A percentile compares a stretch with the other conserved stretches of the same genome.
These are phyloP conservation scores for Idaea biselata DNA, from an alignment of 2,888 invertebrate species.

Conservation along the genomic window DNA sequence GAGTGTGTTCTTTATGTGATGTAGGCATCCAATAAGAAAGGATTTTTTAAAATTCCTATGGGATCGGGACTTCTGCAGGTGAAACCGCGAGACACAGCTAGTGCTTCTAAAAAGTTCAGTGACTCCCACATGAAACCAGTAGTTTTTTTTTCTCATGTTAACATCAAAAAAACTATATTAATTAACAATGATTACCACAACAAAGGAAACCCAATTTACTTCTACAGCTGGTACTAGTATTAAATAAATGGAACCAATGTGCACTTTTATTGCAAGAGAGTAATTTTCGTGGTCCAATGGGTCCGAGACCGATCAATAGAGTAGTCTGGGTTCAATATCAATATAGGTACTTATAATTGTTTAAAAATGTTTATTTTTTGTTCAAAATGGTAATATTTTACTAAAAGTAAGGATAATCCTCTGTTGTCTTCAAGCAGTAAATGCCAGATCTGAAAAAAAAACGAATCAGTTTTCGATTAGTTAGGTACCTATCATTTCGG, in stretches of 20 bases:
- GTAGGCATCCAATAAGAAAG: too few species aligned
- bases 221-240: not conserved
- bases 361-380: not conserved
- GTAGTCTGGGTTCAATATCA: not conserved
- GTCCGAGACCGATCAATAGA: not conserved
- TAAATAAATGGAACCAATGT: constrained; percentile 1
- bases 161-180: not conserved
- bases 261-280: not conserved
- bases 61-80: too few species aligned
- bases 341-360: not conserved
- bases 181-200: not conserved
- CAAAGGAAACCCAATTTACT: constrained; percentile 1
- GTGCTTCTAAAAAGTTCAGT: too few species aligned
- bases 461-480: not conserved
- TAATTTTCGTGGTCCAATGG: not conserved
- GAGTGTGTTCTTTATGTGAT: too few species aligned
- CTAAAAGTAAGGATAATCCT: not conserved
- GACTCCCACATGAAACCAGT: too few species aligned
- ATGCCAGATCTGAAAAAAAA: constrained; percentile 2
- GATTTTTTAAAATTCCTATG: too few species aligned
- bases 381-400: not conserved
- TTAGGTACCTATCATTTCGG: too few species aligned
- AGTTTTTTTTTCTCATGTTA: not conserved
- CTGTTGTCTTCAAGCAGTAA: not conserved
- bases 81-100: too few species aligned